phyloP scores from a whole-genome alignment of 2,888 invertebrate species.

The Eilema depressum region DNA sequence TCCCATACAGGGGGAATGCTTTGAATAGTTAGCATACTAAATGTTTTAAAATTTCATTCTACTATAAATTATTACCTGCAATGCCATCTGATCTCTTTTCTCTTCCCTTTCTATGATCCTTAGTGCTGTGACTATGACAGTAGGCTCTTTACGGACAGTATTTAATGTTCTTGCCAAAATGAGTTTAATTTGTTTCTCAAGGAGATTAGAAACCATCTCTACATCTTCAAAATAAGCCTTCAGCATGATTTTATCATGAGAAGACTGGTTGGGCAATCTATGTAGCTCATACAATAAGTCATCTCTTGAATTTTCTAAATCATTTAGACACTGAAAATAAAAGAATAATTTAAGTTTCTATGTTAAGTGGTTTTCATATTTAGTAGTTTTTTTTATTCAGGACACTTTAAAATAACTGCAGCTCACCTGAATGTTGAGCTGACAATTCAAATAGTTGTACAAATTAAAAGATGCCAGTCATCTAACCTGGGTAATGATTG shows the following conservation, averaged over 20 bases:
- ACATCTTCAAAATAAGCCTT: constrained; percentile 99
- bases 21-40: too few relatives aligned
- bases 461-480: too few relatives aligned
- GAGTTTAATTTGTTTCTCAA: constrained; percentile 97
- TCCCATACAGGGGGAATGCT: too few relatives aligned
- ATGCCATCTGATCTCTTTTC: constrained; percentile 95
- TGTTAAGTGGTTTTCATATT: too few relatives aligned
- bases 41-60: too few relatives aligned
- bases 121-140: constrained; percentile 97
- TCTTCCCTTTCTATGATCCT: constrained; percentile 99
- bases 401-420: too few relatives aligned
- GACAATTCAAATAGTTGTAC: too few relatives aligned
- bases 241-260: constrained; percentile 96
- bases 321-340: constrained; percentile 92
- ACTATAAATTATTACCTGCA: constrained; percentile 81
- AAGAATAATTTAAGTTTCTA: neutral
- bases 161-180: constrained; percentile 96
- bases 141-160: constrained; percentile 97
- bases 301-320: constrained; percentile 98
- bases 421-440: too few relatives aligned
- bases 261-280: constrained; percentile 96
- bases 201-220: constrained; percentile 93
- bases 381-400: too few relatives aligned
- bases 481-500: too few relatives aligned
- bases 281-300: constrained; percentile 98